Conservation (phyloP, 1,140 invertebrate genomes). For the Onthophagus taurus region DNA sequence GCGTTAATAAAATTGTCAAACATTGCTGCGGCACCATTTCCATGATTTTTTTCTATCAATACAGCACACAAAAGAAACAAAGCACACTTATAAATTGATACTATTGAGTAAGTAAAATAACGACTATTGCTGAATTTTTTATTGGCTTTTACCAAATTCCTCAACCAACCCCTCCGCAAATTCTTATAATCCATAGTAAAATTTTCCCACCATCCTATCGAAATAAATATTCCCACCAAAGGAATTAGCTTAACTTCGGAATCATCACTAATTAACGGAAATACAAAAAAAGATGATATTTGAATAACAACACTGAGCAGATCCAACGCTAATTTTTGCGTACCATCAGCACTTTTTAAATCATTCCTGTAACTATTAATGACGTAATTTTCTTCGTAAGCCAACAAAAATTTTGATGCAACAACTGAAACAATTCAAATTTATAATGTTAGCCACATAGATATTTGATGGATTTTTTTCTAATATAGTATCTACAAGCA, state of each 20-base stretch:
- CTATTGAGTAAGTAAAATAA: slow-evolving; percentile 60
- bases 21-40: slow-evolving; percentile 43
- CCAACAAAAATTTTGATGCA: too few species aligned
- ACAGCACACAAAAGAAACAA: slow-evolving; percentile 51
- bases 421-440: too few species aligned
- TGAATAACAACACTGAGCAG: slow-evolving; percentile 48
- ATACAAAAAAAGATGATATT: slow-evolving; percentile 53
- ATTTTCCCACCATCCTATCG: slow-evolving; percentile 79
- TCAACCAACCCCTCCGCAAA: too few species aligned
- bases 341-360: too few species aligned
- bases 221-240: slow-evolving; percentile 56
- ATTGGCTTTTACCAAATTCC: too few species aligned
- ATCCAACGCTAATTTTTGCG: slow-evolving; percentile 42
- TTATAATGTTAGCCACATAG: too few species aligned
- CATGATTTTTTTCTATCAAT: slow-evolving; percentile 44
- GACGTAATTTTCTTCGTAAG: too few species aligned
- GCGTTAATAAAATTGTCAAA: slow-evolving; percentile 44
- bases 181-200: slow-evolving; percentile 46
- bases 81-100: slow-evolving; percentile 56
- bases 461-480: too few species aligned
- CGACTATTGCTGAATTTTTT: slow-evolving; percentile 44
- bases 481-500: too few species aligned
- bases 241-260: slow-evolving; percentile 53
- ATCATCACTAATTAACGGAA: slow-evolving; percentile 47
- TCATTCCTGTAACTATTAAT: too few species aligned